Conservation (phyloP, 2,797 vertebrate genomes). For the Pampus argenteus region DNA sequence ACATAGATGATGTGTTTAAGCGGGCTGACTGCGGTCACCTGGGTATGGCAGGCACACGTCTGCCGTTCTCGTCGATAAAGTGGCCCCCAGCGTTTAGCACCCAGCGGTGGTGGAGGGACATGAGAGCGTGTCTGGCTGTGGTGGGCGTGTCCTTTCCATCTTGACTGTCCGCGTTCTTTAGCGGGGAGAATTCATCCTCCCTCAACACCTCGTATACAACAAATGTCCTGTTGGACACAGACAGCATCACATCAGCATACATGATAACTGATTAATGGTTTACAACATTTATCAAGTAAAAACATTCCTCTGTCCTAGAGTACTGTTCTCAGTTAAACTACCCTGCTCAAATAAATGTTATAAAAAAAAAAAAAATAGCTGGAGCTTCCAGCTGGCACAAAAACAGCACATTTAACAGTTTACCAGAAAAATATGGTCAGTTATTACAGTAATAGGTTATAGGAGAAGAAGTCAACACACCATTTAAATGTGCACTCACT, state of each 20-base stretch:
- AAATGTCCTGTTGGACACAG: conserved; percentile 86
- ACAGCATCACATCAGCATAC: conserved; percentile 8
- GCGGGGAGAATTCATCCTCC: conserved; percentile 96
- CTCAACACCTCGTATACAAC: conserved; percentile 95
- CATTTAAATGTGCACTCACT: background rate
- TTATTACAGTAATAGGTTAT: no score
- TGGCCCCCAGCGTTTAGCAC: conserved; percentile 95
- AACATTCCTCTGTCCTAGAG: background rate
- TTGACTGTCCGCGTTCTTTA: conserved; percentile 97
- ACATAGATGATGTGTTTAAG: background rate
- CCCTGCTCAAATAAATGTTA: background rate
- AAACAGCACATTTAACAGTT: background rate
- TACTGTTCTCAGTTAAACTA: background rate
- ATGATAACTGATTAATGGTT: background rate
- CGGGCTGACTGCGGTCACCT: conserved; percentile 81
- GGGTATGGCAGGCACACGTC: conserved; percentile 92
- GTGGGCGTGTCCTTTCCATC: conserved; percentile 97
- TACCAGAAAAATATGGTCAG: no score
- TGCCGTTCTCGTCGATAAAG: conserved; percentile 95
- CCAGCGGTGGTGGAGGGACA: conserved; percentile 98
- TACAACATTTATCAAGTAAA: background rate
- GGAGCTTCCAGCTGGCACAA: background rate
- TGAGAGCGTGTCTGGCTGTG: conserved; percentile 91
- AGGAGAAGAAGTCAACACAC: background rate
- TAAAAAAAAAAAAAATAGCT: background rate